These are phyloP conservation scores for Scytalopus superciliaris DNA, from an alignment of 2,113 vertebrate genomes.

Conservation along the genomic window DNA sequence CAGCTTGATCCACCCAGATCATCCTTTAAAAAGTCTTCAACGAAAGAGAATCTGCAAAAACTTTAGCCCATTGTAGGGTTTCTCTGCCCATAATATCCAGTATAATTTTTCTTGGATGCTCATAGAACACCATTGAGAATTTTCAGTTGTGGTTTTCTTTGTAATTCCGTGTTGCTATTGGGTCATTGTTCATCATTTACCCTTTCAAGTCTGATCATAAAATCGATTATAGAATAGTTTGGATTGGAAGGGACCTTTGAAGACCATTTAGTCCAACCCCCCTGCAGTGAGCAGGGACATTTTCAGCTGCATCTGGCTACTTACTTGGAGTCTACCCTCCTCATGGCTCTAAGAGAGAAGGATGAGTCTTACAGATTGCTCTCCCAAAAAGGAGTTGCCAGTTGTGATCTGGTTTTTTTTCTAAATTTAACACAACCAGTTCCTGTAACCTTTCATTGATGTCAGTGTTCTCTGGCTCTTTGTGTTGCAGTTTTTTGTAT, in stretches of 20 bases:
- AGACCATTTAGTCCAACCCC: not conserved
- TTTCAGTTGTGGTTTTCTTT: not conserved
- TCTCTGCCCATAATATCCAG: not conserved
- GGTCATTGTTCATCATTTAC: not conserved
- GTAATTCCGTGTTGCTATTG: not conserved
- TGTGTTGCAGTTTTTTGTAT: not conserved
- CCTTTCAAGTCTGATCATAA: not conserved
- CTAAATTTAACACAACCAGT: not conserved
- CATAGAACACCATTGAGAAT: not conserved
- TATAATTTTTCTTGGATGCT: not conserved
- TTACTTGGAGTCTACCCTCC: not conserved
- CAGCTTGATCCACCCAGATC: not conserved
- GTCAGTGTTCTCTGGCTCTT: not conserved
- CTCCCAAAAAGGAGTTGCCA: not conserved
- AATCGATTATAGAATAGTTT: not conserved
- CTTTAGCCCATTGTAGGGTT: not conserved
- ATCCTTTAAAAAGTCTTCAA: not conserved
- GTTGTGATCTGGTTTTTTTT: not conserved
- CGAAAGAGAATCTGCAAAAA: not conserved
- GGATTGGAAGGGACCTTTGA: not conserved
- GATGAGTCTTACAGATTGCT: not conserved
- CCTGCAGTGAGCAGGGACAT: not conserved
- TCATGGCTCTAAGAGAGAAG: not conserved
- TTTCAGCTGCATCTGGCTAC: not conserved
- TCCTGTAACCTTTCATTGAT: not conserved